Conservation (phyloP, 2,113 vertebrate genomes). For the Megalops atlanticus region DNA sequence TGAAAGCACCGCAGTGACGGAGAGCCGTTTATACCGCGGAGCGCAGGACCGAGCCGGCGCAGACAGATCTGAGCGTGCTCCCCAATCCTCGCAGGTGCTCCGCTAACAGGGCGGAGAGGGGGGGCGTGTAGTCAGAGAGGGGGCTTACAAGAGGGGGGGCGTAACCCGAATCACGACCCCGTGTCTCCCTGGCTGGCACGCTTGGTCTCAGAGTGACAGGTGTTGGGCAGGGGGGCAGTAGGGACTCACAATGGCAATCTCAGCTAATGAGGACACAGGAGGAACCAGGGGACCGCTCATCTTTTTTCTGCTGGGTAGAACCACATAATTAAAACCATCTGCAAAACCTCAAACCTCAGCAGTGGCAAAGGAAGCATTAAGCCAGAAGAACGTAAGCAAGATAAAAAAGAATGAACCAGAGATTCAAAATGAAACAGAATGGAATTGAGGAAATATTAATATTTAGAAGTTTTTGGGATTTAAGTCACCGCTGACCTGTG, state of each 20-base stretch:
- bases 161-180: not conserved
- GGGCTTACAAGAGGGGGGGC: not conserved
- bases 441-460: too few species aligned
- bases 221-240: not conserved
- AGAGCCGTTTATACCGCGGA: not conserved
- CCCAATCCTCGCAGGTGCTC: not conserved
- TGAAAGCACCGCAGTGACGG: not conserved
- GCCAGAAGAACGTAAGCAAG: not conserved
- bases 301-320: not conserved
- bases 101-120: not conserved
- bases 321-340: not conserved
- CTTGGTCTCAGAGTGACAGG: not conserved
- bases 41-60: not conserved
- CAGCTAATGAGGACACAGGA: not conserved
- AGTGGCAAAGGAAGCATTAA: not conserved
- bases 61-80: not conserved
- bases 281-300: not conserved
- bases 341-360: not conserved
- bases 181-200: not conserved
- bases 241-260: not conserved
- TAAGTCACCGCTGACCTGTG: too few species aligned
- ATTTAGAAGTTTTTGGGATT: too few species aligned
- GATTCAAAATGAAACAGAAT: too few species aligned
- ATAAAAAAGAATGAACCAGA: too few species aligned
- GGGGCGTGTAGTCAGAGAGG: not conserved